Evolutionary conservation across 2,888 invertebrate genomes (phyloP).

Genomic region (Heliconius cydno): DNA sequence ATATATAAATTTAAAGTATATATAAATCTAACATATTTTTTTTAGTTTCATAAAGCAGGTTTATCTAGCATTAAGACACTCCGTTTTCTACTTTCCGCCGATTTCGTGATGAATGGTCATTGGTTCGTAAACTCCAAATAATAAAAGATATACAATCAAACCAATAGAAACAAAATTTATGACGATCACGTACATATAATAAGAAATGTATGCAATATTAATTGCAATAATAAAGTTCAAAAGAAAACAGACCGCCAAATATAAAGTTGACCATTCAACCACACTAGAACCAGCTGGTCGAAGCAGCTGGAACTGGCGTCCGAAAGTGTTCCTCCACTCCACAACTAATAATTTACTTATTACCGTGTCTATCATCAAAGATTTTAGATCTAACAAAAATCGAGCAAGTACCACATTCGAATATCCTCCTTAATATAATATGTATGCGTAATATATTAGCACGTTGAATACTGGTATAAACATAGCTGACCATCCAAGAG

Average conservation of each 20-base stretch:
- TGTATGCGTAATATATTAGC: constrained; percentile 13
- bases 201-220: not conserved
- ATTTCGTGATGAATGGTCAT: not conserved
- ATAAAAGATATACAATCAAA: not conserved
- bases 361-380: constrained; percentile 24
- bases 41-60: too few relatives aligned
- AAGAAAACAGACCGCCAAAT: constrained; percentile 1
- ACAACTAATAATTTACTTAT: constrained; percentile 26
- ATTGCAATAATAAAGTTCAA: not conserved
- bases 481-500: constrained; percentile 24
- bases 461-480: constrained; percentile 6
- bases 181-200: not conserved
- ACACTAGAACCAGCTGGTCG: not conserved
- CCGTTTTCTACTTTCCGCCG: not conserved
- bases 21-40: too few relatives aligned
- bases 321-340: not conserved
- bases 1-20: not conserved
- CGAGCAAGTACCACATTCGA: not conserved
- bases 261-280: not conserved
- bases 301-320: not conserved
- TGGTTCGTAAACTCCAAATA: too few relatives aligned
- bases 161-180: not conserved
- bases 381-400: constrained; percentile 21
- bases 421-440: constrained; percentile 12
- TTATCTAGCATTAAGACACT: not conserved